phyloP scores from a whole-genome alignment of 2,888 invertebrate genomes.

The Sympetrum striolatum region DNA sequence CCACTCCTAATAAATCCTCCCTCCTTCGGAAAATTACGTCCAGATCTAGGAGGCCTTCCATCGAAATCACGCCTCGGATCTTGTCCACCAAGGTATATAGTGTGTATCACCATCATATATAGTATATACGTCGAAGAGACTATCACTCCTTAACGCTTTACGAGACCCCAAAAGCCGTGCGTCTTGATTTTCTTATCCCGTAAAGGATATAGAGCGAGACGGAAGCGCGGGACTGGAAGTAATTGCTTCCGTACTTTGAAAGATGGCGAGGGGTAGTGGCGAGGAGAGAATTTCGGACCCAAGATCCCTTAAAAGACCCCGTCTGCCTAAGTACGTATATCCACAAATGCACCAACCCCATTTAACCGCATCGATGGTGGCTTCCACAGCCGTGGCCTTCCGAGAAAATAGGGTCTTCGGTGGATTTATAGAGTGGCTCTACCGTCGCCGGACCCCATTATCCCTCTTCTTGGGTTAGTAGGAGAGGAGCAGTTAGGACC shows the following conservation, averaged over 20 bases:
- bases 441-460: not conserved
- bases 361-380: not conserved
- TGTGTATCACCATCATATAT: no score
- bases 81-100: not conserved
- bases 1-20: not conserved
- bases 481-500: not conserved
- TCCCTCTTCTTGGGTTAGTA: not conserved
- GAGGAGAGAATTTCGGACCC: not conserved
- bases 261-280: not conserved
- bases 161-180: not conserved
- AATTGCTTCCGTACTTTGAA: not conserved
- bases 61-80: not conserved
- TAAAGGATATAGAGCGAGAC: not conserved
- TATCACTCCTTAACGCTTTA: not conserved
- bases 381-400: not conserved
- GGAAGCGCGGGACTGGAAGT: not conserved
- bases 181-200: not conserved
- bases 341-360: not conserved
- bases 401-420: not conserved
- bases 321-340: not conserved
- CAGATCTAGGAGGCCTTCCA: not conserved
- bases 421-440: not conserved
- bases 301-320: not conserved
- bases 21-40: not conserved
- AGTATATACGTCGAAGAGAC: not conserved